These are phyloP conservation scores for Camelus bactrianus DNA, from an alignment of 2,113 vertebrate genomes.

Conservation along the genomic window DNA sequence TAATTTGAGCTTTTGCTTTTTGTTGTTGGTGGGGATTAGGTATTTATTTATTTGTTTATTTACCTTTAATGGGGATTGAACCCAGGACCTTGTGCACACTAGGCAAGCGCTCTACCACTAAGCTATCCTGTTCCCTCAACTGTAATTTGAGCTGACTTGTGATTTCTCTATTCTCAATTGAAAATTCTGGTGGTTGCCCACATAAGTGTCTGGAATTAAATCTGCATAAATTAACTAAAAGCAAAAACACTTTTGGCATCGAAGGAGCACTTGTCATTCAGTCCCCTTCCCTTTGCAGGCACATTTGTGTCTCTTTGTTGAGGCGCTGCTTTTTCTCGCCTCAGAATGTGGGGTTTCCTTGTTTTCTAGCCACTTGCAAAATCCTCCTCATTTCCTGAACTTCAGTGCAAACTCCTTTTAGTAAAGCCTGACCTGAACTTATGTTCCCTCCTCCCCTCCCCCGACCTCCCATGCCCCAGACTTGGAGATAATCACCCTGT, in stretches of 20 bases:
- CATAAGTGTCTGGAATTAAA: background rate
- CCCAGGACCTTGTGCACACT: too few species aligned
- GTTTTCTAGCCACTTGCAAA: background rate
- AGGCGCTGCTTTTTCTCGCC: background rate
- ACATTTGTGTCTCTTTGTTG: background rate
- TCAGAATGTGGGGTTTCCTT: background rate
- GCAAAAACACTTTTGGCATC: background rate
- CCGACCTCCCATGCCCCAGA: background rate
- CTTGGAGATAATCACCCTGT: background rate
- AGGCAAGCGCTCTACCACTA: too few species aligned
- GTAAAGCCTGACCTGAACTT: background rate
- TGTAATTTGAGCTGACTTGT: constrained; percentile 37
- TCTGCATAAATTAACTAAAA: constrained; percentile 8
- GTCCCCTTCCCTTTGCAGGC: background rate
- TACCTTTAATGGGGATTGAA: too few species aligned
- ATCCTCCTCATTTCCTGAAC: background rate
- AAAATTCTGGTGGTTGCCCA: constrained; percentile 17
- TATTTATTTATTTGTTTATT: too few species aligned
- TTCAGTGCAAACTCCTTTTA: background rate
- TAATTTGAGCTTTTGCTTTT: background rate
- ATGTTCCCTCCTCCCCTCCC: background rate
- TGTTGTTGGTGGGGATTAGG: too few species aligned
- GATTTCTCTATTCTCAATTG: background rate
- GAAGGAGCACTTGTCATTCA: background rate
- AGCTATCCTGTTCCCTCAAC: too few species aligned